Evolutionary conservation across 1,140 invertebrate genomes (phyloP).

Genomic region (Thaumetopoea pityocampa): DNA sequence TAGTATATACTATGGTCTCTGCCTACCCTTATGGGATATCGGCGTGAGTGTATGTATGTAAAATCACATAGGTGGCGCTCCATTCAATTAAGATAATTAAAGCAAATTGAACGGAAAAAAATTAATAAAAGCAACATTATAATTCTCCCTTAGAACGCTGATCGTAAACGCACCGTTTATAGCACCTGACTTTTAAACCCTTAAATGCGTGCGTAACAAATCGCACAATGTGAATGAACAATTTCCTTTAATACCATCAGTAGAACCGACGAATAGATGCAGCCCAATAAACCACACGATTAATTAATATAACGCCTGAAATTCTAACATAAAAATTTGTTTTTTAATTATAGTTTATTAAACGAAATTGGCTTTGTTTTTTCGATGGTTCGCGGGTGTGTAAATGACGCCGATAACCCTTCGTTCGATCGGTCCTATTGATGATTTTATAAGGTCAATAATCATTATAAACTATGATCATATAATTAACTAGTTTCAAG

Average conservation of each 20-base stretch:
- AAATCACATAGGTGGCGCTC: slow-evolving; percentile 24
- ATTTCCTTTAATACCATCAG: slow-evolving; percentile 38
- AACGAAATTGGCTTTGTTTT: slow-evolving; percentile 68
- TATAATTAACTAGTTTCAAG: slow-evolving; percentile 61
- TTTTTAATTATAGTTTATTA: slow-evolving; percentile 71
- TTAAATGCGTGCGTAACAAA: slow-evolving; percentile 46
- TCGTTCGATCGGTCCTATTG: slow-evolving; percentile 64
- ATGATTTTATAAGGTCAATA: slow-evolving; percentile 72
- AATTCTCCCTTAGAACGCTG: slow-evolving; percentile 3
- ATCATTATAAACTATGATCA: slow-evolving; percentile 66
- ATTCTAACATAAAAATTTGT: slow-evolving; percentile 61
- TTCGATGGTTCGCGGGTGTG: slow-evolving; percentile 33
- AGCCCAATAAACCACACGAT: slow-evolving; percentile 54
- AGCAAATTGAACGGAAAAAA: slow-evolving; percentile 15
- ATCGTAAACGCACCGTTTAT: slow-evolving; percentile 39
- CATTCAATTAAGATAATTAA: slow-evolving; percentile 19
- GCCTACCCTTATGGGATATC: too few relatives aligned
- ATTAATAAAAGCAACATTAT: slow-evolving; percentile 16
- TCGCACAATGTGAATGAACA: slow-evolving; percentile 45
- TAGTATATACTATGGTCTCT: too few relatives aligned
- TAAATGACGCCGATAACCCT: slow-evolving; percentile 47
- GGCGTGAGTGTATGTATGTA: too few relatives aligned
- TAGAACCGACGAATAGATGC: slow-evolving; percentile 33
- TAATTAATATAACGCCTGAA: slow-evolving; percentile 62
- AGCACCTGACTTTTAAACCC: slow-evolving; percentile 43